Base-by-base conservation (phyloP, 2,888 invertebrate species). In the Ischnura elegans region DNA sequence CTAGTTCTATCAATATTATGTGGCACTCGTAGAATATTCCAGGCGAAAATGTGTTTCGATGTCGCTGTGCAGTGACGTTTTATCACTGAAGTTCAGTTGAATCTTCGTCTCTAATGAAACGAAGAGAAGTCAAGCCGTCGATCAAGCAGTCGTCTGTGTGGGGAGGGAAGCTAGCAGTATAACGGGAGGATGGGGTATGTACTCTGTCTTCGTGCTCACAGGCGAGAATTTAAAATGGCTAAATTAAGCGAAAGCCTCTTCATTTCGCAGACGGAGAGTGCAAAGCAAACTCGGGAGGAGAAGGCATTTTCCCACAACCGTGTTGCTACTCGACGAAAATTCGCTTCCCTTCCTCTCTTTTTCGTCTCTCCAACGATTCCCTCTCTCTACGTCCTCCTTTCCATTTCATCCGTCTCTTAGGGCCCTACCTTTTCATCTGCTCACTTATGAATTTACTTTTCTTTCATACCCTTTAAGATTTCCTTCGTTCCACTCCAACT, bases 241-340 rank as follows among this genome's bases (percentile, higher is more conserved):
- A 76, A 76, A 76, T 76, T 76, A 76, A 76, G 76, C 76, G 76
- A 76, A 76, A 36, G 76, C 76, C 76, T 16, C 76, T 76, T 76
- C 25, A 76, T 76, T 76, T 76, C 76, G 6, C 25, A 29, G 36
- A 10, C 76, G 29, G 76, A 76, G 76, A 76, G 76, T 76, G 76
- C 76, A 76, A 76, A 36, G 76, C 16, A 76, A 76, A 76, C 76
- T 76, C 76, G 25, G 76, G 25, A n/a, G n/a, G n/a, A n/a, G n/a
- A 13, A 76, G 51, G 51, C 8, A 51, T 51, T 51, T 51, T n/a
- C 25, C 76, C 76, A 76, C 76, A 36, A 76, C 29, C 76, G 76
- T 36, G 19, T 19, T 19, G 36, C 76, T 76, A 76, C 76, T 76
- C 76, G 76, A 76, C 76, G 36, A 76, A 76, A 76, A 46, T 87